phyloP scores from a whole-genome alignment of 2,113 vertebrate genomes.

The Salvelinus namaycush region DNA sequence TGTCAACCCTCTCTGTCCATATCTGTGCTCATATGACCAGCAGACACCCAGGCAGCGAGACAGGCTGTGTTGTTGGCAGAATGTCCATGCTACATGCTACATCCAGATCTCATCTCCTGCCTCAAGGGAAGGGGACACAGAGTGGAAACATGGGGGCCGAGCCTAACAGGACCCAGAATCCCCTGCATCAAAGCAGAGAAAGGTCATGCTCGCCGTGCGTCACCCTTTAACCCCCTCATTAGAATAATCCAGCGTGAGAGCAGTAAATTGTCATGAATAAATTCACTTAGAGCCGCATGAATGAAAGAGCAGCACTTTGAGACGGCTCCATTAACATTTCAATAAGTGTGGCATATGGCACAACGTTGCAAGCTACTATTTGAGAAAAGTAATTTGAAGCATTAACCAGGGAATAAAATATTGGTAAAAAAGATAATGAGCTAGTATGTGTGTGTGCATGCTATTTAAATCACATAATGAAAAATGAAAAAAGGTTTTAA shows the following conservation, averaged over 20 bases:
- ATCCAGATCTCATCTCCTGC: slow-evolving; percentile 59
- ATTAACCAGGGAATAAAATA: slow-evolving; percentile 71
- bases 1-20: too few species aligned
- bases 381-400: slow-evolving; percentile 71
- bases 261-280: slow-evolving; percentile 76
- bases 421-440: slow-evolving; percentile 34
- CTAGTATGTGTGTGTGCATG: slow-evolving; percentile 3
- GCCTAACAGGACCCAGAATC: slow-evolving; percentile 55
- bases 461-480: not conserved
- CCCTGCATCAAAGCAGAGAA: slow-evolving; percentile 52
- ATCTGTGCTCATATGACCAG: too few species aligned
- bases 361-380: slow-evolving; percentile 57
- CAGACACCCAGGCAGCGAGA: slow-evolving; percentile 32
- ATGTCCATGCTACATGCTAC: slow-evolving; percentile 26
- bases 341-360: slow-evolving; percentile 59
- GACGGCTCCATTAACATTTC: slow-evolving; percentile 74
- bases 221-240: slow-evolving; percentile 72
- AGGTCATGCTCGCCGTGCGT: slow-evolving; percentile 35
- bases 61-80: slow-evolving; percentile 4
- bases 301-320: slow-evolving; percentile 71
- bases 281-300: slow-evolving; percentile 70
- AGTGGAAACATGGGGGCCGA: slow-evolving; percentile 41
- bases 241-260: slow-evolving; percentile 71
- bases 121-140: slow-evolving; percentile 34
- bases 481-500: slow-evolving; percentile 26